phyloP scores from a whole-genome alignment of 2,113 vertebrate genomes.

The Dipodomys merriami region DNA sequence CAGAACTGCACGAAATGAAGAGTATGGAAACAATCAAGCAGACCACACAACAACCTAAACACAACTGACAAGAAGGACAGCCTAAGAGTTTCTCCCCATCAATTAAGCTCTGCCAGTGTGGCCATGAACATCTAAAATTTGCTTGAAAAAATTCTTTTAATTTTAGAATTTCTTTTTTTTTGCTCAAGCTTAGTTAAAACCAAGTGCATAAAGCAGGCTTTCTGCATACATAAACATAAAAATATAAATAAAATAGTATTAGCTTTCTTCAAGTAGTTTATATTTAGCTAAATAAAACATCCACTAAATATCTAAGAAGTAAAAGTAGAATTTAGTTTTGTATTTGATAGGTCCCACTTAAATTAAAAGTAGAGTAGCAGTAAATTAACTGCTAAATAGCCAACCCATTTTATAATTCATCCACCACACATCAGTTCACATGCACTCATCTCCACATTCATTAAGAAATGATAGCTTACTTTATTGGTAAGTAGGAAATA shows the following conservation, averaged over 20 bases:
- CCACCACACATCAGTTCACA: not conserved
- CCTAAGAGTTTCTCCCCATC: too few relatives aligned
- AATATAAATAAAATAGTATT: not conserved
- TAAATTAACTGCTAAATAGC: not conserved
- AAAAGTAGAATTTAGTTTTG: constrained; percentile 4
- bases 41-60: too few relatives aligned
- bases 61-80: too few relatives aligned
- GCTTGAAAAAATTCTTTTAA: too few relatives aligned
- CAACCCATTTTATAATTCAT: not conserved
- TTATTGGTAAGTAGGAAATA: not conserved
- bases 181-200: too few relatives aligned
- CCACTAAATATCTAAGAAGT: not conserved
- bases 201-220: too few relatives aligned
- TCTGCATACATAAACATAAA: not conserved
- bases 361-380: not conserved
- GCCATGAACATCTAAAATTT: too few relatives aligned
- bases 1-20: too few relatives aligned
- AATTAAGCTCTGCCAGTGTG: too few relatives aligned
- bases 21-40: too few relatives aligned
- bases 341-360: constrained; percentile 7
- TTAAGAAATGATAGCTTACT: constrained; percentile 19
- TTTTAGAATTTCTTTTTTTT: too few relatives aligned
- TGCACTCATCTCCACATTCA: not conserved
- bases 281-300: constrained; percentile 14
- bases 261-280: not conserved